Evolutionary conservation across 2,797 vertebrate species (phyloP), one percentile per base, ranked within the genome.

Genomic region (Ctenopoma kingsleyae): DNA sequence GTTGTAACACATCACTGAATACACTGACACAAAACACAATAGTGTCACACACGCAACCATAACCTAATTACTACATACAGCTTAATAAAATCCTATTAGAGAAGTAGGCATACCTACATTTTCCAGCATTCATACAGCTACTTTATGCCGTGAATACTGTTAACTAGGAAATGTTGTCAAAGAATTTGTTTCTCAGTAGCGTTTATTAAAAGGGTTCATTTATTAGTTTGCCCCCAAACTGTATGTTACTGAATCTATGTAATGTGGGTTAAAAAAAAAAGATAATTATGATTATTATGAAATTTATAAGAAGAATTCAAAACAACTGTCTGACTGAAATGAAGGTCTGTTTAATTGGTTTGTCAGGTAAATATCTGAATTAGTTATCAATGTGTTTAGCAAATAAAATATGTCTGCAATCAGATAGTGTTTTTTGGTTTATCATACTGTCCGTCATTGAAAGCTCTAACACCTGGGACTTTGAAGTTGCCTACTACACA

Each of bases 81-180:
- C 38, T 78, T 55, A 48, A 67, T 22, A 57, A 63, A 87, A 81
- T 87, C 81, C 74, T 76, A 80, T 86, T 87, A 83, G 20, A 68
- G 10, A 71, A 59, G 56, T 0, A 61, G 55, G 35, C 69, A 78
- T 62, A 51, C 57, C 10, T 66, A 75, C 40, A 59, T 68, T 56
- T 76, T 47, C 10, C 44, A 20, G 40, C 0, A 61, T 0, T 30
- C 35, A 72, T n/a, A 30, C 22, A 60, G 47, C 35, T 43, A 47
- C 22, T 68, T 49, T 46, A 27, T 63, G 8, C 19, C 41, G 16
- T 25, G 69, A 75, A 68, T 35, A 63, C 38, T 4, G 27, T 19
- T 15, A 19, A 36, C 11, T n/a, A 40, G 7, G 1, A 66, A 58
- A 67, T 51, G 17, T 7, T 32, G 6, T 40, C 6, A 63, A 25